Conservation (phyloP, 2,888 invertebrate species). For the Glaucopsyche alexis region DNA sequence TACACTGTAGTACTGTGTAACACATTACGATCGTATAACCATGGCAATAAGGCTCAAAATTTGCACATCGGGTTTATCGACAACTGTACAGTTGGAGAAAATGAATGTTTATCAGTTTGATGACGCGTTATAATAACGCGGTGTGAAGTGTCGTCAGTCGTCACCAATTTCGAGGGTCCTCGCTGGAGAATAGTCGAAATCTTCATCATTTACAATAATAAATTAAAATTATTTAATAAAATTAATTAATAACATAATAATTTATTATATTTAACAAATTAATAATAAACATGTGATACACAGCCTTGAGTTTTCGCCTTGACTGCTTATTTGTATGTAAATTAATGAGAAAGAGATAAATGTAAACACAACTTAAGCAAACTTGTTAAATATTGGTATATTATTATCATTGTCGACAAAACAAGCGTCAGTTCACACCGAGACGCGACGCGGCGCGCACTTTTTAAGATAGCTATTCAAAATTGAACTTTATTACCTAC, state of each 20-base stretch:
- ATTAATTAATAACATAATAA: background rate
- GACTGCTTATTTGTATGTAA: constrained; percentile 15
- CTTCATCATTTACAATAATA: background rate
- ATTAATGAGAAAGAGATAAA: background rate
- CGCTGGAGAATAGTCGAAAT: background rate
- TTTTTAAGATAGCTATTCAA: too few species aligned
- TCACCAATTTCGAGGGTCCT: background rate
- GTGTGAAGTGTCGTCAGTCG: too few species aligned
- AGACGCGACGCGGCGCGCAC: too few species aligned
- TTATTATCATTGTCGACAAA: background rate
- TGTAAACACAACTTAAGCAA: background rate
- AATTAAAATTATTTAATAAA: background rate
- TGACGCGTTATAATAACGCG: too few species aligned
- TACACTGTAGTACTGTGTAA: background rate
- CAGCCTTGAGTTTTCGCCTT: constrained; percentile 22
- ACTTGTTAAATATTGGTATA: background rate
- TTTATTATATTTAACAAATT: background rate
- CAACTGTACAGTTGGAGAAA: too few species aligned
- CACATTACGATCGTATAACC: background rate
- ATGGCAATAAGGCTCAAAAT: background rate
- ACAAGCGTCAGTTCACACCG: too few species aligned
- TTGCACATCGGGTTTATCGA: too few species aligned
- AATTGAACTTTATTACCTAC: too few species aligned
- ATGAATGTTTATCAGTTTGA: too few species aligned
- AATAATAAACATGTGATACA: background rate